These are phyloP conservation scores for Chaenodraco wilsoni DNA, from an alignment of 2,797 vertebrate species.

Conservation along the genomic window DNA sequence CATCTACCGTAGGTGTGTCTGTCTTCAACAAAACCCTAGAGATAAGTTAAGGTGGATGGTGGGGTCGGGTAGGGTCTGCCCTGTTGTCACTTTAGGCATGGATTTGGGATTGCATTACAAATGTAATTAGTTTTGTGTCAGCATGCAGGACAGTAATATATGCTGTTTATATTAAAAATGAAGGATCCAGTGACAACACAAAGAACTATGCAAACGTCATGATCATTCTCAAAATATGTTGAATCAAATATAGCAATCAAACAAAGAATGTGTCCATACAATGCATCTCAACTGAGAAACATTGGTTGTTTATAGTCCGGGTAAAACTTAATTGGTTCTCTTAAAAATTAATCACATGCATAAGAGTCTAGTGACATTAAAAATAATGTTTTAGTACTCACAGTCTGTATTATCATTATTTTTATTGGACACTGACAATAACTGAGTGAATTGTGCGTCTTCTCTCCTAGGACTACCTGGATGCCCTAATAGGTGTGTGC, in stretches of 20 bases:
- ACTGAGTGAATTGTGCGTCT: conserved; percentile 12
- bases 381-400: background rate
- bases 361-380: background rate
- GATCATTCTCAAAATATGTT: conserved; percentile 16
- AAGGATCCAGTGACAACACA: background rate
- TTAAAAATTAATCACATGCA: background rate
- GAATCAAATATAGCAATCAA: conserved; percentile 7
- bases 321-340: background rate
- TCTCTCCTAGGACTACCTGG: conserved; percentile 90
- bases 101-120: background rate
- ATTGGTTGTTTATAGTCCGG: background rate
- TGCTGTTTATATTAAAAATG: background rate
- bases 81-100: conserved; percentile 4
- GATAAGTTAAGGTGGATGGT: background rate
- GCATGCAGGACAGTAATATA: background rate
- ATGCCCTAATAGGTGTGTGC: conserved; percentile 92
- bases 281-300: conserved; percentile 19
- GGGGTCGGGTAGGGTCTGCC: background rate
- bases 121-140: conserved; percentile 1
- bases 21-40: conserved; percentile 7
- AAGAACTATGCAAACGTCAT: background rate
- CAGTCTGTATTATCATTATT: background rate
- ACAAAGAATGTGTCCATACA: conserved; percentile 30
- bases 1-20: conserved; percentile 5
- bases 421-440: conserved; percentile 8